These are phyloP conservation scores for Arbacia lixula DNA, from an alignment of 53 echinoderm and acorn worm genomes.

Conservation along the genomic window DNA sequence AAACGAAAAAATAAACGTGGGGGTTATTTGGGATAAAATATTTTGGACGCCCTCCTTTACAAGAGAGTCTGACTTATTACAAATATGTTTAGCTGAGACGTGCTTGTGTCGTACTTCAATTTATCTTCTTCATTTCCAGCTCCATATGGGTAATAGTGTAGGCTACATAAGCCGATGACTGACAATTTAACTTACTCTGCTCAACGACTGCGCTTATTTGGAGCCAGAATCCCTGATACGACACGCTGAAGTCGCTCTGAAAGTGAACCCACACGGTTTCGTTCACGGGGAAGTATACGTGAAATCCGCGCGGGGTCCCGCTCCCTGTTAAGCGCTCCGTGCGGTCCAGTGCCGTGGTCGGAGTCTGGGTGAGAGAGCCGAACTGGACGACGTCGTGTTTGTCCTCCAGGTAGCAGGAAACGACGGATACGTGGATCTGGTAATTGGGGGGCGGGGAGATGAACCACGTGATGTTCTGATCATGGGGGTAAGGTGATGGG, in stretches of 20 bases:
- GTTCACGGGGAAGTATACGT: conserved; percentile 5
- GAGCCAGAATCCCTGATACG: conserved; percentile 45
- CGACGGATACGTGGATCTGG: conserved; percentile 31
- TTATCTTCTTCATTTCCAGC: too few species aligned
- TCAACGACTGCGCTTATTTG: background rate
- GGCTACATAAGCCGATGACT: too few species aligned
- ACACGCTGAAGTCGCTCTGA: conserved; percentile 15
- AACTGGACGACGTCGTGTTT: conserved; percentile 16
- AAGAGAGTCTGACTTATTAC: too few species aligned
- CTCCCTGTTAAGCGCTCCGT: background rate
- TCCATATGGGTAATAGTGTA: too few species aligned
- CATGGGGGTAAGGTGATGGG: background rate
- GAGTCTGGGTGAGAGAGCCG: background rate
- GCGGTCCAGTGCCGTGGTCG: background rate
- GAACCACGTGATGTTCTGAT: conserved; percentile 34
- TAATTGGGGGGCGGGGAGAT: conserved; percentile 11
- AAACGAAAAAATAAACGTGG: too few species aligned
- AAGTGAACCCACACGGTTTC: conserved; percentile 16
- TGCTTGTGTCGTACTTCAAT: too few species aligned
- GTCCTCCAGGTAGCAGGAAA: conserved; percentile 26
- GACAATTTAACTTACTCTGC: background rate
- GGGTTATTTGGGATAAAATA: too few species aligned
- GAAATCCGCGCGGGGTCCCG: background rate
- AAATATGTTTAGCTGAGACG: too few species aligned
- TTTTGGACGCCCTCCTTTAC: too few species aligned